Evolutionary conservation across 2,113 vertebrate species (phyloP).

Genomic region (Dendropsophus ebraccatus): DNA sequence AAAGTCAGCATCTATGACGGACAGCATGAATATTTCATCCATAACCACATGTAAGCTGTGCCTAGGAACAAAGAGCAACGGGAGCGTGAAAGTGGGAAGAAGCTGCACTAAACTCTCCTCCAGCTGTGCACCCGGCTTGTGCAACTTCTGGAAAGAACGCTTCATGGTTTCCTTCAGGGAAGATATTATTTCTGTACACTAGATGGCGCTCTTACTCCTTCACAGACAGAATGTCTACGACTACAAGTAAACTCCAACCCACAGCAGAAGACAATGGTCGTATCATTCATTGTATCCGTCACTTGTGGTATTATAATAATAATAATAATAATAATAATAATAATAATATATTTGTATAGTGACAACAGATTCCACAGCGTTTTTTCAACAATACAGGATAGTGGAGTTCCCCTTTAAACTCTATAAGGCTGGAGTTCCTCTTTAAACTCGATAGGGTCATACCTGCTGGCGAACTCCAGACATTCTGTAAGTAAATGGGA

Average conservation of each 20-base stretch:
- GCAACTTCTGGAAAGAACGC: no score
- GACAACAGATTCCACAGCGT: not conserved
- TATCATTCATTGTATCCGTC: no score
- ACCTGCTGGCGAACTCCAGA: conserved; percentile 65
- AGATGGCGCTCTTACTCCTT: no score
- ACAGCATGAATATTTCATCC: conserved; percentile 69
- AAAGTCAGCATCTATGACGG: conserved; percentile 62
- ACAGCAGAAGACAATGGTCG: no score
- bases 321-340: no score
- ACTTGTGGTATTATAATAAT: no score
- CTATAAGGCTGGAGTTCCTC: not conserved
- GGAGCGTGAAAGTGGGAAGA: not conserved
- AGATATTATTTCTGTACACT: no score
- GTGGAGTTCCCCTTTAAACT: not conserved
- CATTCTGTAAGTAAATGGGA: conserved; percentile 62
- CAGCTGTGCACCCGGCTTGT: not conserved
- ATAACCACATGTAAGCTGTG: conserved; percentile 62
- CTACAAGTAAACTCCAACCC: no score
- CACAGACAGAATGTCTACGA: no score
- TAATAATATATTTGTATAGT: no score
- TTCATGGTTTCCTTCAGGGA: no score
- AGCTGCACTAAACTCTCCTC: not conserved
- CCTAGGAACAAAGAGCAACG: conserved; percentile 45
- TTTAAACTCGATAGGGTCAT: conserved; percentile 54
- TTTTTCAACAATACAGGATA: no score